These are phyloP conservation scores for Ondatra zibethicus DNA, from an alignment of 2,113 vertebrate genomes.

Conservation along the genomic window DNA sequence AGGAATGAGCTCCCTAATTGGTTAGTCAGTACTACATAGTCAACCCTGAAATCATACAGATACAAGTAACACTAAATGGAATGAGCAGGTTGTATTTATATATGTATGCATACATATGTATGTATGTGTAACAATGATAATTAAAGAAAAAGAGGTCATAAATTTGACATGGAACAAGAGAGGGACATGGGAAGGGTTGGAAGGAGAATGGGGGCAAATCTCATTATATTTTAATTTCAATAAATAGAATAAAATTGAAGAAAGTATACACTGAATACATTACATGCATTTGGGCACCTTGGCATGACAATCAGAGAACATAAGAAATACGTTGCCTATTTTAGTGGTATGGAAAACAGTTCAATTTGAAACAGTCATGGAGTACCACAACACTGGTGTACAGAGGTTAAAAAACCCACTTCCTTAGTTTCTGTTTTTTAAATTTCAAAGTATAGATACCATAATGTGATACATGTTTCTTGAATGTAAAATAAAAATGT, in stretches of 20 bases:
- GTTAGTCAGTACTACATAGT: neutral
- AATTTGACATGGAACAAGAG: neutral
- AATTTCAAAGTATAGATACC: neutral
- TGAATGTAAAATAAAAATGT: neutral
- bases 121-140: neutral
- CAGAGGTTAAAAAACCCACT: neutral
- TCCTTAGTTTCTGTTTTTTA: neutral
- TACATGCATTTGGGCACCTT: neutral
- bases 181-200: neutral
- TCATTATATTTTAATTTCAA: neutral
- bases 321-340: neutral
- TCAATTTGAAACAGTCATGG: neutral
- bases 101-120: neutral
- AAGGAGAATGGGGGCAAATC: neutral
- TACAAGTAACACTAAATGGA: neutral
- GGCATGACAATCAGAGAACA: neutral
- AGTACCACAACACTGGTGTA: neutral
- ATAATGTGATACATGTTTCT: neutral
- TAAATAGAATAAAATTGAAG: too few relatives aligned
- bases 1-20: neutral
- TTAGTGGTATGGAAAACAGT: neutral
- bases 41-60: neutral
- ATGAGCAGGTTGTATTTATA: neutral
- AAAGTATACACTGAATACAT: neutral
- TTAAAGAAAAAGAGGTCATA: neutral